Percentiles rank a stretch among this genome's conserved stretches.
These are phyloP conservation scores for Calidris pugnax DNA, from an alignment of 2,113 vertebrate species.

Conservation along the genomic window DNA sequence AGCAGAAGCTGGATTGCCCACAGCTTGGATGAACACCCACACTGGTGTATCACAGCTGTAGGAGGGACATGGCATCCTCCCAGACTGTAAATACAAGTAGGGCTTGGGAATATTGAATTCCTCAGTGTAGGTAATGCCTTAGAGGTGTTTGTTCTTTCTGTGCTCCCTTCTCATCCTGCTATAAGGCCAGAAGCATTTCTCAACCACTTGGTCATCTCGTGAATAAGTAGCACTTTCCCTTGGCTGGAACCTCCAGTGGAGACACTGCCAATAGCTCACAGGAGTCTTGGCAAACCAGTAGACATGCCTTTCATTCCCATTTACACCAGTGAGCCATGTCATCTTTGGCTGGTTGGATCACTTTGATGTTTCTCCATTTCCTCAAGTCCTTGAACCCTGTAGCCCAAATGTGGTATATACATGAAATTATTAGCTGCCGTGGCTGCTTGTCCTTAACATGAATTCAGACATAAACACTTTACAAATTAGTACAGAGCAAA, in stretches of 20 bases:
- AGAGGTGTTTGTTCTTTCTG: not conserved
- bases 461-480: constrained; percentile 1
- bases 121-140: not conserved
- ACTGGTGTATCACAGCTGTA: not conserved
- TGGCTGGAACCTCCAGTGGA: not conserved
- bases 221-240: not conserved
- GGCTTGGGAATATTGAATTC: not conserved
- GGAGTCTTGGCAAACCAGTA: not conserved
- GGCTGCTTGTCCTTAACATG: not conserved
- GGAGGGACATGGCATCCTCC: not conserved
- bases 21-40: not conserved
- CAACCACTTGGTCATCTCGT: not conserved
- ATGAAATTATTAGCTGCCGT: not conserved
- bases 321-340: not conserved
- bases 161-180: not conserved
- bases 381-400: not conserved
- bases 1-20: not conserved
- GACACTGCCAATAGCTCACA: not conserved
- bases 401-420: not conserved
- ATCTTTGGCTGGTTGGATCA: not conserved
- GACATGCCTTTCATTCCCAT: not conserved
- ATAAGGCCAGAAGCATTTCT: not conserved
- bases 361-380: not conserved
- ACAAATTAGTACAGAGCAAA: not conserved
- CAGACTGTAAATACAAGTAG: not conserved